phyloP scores from a whole-genome alignment of 2,797 vertebrate genomes.

The Acanthurus tractus region DNA sequence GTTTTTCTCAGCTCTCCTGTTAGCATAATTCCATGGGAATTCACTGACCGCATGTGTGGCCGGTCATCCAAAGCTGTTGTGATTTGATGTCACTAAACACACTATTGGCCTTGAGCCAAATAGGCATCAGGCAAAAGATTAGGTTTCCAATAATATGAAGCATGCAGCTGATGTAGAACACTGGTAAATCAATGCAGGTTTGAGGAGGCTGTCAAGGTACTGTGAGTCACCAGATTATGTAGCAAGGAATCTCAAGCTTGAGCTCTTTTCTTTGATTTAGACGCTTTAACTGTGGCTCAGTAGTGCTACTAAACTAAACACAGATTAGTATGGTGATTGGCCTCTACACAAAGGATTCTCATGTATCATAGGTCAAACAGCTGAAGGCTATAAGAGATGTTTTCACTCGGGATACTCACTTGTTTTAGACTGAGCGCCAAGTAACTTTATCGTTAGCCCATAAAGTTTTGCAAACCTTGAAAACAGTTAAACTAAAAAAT shows the following conservation, averaged over 20 bases:
- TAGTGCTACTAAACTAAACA: constrained; percentile 45
- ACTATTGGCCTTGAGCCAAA: constrained; percentile 52
- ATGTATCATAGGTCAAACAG: constrained; percentile 9
- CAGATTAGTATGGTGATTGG: constrained; percentile 34
- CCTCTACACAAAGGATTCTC: constrained; percentile 38
- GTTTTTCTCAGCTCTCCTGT: constrained; percentile 20
- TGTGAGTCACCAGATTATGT: constrained; percentile 62
- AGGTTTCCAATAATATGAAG: constrained; percentile 70
- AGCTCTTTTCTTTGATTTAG: constrained; percentile 52
- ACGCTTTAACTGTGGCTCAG: constrained; percentile 57
- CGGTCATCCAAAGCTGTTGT: constrained; percentile 53
- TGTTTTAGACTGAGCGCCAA: constrained; percentile 4
- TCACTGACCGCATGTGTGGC: constrained; percentile 43
- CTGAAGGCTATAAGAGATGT: constrained; percentile 14
- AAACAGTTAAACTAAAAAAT: too few species aligned
- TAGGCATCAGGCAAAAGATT: constrained; percentile 60
- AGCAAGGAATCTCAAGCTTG: constrained; percentile 29
- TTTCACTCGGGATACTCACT: constrained; percentile 26
- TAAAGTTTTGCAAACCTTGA: background rate
- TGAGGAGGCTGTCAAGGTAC: constrained; percentile 53
- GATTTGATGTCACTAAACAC: constrained; percentile 66
- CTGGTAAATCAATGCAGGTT: constrained; percentile 70
- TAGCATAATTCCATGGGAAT: constrained; percentile 13
- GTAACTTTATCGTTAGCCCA: constrained; percentile 13
- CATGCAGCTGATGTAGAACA: constrained; percentile 62